Percentiles rank a stretch among this genome's conserved stretches.
phyloP scores from a whole-genome alignment of 1,140 invertebrate species.

The Euwallacea fornicatus region DNA sequence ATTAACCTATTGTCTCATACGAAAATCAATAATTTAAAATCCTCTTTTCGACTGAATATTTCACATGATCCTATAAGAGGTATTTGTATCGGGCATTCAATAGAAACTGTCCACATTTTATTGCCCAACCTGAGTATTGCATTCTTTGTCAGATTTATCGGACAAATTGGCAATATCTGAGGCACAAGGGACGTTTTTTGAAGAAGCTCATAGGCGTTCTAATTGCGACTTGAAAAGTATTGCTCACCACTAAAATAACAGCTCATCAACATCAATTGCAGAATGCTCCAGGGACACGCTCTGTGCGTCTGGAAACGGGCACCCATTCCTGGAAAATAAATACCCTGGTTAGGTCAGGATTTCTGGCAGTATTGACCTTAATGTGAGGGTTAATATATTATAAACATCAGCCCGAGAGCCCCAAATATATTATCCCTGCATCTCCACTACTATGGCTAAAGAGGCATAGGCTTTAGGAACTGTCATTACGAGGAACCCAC shows the following conservation, averaged over 20 bases:
- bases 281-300: not conserved
- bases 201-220: no score
- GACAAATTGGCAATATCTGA: no score
- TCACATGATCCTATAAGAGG: no score
- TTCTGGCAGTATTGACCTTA: not conserved
- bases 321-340: conserved; percentile 15
- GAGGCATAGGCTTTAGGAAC: conserved; percentile 40
- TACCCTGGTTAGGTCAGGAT: not conserved
- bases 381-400: conserved; percentile 5
- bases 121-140: no score
- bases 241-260: conserved; percentile 7
- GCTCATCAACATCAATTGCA: not conserved
- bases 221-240: no score
- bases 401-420: conserved; percentile 23
- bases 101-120: no score
- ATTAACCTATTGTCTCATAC: no score
- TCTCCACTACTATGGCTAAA: conserved; percentile 46
- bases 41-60: no score
- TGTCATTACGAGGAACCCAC: conserved; percentile 40
- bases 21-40: no score
- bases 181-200: no score
- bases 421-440: conserved; percentile 41
- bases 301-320: not conserved
- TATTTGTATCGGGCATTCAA: no score
- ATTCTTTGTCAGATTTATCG: no score